Evolutionary conservation across 2,113 vertebrate species (phyloP), one percentile per base, ranked within the genome.

Genomic region (Camarhynchus parvulus): DNA sequence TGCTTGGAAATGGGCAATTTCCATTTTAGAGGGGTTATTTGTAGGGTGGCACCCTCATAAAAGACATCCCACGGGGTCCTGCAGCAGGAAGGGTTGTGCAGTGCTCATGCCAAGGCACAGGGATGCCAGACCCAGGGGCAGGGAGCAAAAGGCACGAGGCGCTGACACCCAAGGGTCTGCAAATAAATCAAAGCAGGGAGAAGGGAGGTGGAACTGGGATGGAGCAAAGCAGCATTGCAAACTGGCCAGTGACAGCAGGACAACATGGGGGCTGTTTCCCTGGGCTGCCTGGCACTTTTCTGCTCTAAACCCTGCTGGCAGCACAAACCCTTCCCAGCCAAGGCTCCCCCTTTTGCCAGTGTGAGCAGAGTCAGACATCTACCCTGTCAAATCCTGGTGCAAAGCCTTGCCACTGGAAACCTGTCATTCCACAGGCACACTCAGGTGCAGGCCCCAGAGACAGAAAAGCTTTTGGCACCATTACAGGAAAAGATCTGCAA

Each of bases 401-500:
- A 50, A 67, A 94, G 10, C 59, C 49, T 50, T 2, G 1, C 55
- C 47, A 21, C 58, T 76, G 70, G 19, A 68, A 84, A 28, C 27
- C 39, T 6, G 1, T 9, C 39, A 42, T 27, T 49, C 33, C 7
- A 2, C 89, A 69, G 66, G 37, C 14, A 15, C 76, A 42, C 31
- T 68, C 93, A 93, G 88, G 44, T 72, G 79, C 73, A 46, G 88
- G 33, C 41, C 82, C 68, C 67, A 52, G 79, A 56, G 85, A 75
- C 3, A 52, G 72, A 46, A 81, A 41, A 90, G 72, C 80, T 80
- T 86, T 77, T 81, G 95, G 92, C 90, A 67, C 16, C 44, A 0
- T 80, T 68, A 85, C 59, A 93, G 82, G 79, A 74, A 81, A 83
- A 91, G 93, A 67, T 61, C 75, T 44, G 61, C 72, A 90, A 83